Conservation (phyloP, 2,797 vertebrate species). For the Merluccius polli region DNA sequence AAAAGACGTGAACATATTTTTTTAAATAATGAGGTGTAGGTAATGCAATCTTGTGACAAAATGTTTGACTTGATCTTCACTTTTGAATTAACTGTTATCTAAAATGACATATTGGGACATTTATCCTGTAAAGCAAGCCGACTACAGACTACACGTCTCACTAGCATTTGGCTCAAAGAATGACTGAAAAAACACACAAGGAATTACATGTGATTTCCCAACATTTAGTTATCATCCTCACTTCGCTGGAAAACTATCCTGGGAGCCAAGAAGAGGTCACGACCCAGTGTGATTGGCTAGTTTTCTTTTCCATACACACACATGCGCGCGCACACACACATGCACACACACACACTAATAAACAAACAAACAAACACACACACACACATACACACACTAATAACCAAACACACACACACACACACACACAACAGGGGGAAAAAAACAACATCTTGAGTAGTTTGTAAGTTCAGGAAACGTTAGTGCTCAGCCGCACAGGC, state of each 20-base stretch:
- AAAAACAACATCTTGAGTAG: too few species aligned
- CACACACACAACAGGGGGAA: background rate
- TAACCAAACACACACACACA: slow-evolving; percentile 4
- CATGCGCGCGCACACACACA: too few species aligned
- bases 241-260: background rate
- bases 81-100: background rate
- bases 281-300: background rate
- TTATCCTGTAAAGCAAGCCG: background rate
- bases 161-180: background rate
- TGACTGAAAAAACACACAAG: background rate
- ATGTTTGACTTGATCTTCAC: background rate
- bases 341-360: background rate
- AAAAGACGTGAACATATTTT: background rate
- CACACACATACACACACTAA: slow-evolving; percentile 1
- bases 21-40: background rate
- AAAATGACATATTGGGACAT: background rate
- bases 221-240: background rate
- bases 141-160: background rate
- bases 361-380: background rate
- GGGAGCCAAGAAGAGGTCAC: background rate
- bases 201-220: background rate
- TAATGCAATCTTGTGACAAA: background rate
- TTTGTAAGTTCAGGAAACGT: too few species aligned
- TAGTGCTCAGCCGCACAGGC: too few species aligned
- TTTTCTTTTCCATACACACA: background rate